These are phyloP conservation scores for Podotricha telesiphe DNA, from an alignment of 2,888 invertebrate genomes.

Conservation along the genomic window DNA sequence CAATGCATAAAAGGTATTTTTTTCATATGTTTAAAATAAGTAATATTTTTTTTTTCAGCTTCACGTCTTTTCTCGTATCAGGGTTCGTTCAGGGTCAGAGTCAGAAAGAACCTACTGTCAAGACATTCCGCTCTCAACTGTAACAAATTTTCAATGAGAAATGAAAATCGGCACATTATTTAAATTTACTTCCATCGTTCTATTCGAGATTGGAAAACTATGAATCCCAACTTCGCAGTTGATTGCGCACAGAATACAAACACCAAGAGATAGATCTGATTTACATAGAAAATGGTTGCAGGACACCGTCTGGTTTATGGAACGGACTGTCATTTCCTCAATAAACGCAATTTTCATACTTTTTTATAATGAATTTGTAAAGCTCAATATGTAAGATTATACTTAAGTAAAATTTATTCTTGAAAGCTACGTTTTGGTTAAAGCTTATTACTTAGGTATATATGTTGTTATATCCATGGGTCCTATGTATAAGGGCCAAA, in stretches of 20 bases:
- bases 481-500: too few species aligned
- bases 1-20: too few species aligned
- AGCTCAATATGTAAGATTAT: neutral
- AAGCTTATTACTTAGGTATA: too few species aligned
- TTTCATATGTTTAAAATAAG: too few species aligned
- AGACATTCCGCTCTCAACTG: too few species aligned
- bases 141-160: neutral
- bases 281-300: slow-evolving; percentile 36
- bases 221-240: slow-evolving; percentile 32
- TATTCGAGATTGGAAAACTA: slow-evolving; percentile 36
- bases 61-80: too few species aligned
- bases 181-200: slow-evolving; percentile 29
- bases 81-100: too few species aligned
- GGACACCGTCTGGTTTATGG: slow-evolving; percentile 22
- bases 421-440: neutral
- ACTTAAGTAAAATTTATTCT: too few species aligned
- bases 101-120: too few species aligned
- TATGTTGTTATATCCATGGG: too few species aligned
- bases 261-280: slow-evolving; percentile 37
- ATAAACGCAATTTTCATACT: slow-evolving; percentile 14
- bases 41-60: too few species aligned
- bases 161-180: neutral
- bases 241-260: slow-evolving; percentile 39
- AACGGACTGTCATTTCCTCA: slow-evolving; percentile 17
- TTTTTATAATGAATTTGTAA: neutral